phyloP scores from a whole-genome alignment of 1,140 invertebrate species.

The Mizuhopecten yessoensis region DNA sequence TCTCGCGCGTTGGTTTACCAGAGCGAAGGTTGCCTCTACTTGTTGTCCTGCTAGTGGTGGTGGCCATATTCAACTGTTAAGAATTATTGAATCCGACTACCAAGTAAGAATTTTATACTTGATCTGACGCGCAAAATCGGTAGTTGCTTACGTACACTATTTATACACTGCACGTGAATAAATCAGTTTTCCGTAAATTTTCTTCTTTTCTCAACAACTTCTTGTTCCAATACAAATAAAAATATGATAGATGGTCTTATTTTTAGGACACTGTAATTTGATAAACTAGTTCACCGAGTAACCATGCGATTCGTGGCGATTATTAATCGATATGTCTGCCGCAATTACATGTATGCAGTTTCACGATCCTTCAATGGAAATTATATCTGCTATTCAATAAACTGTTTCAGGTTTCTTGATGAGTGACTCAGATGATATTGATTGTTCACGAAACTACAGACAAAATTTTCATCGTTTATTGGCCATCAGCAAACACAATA shows the following conservation, averaged over 20 bases:
- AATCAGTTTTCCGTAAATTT: background rate
- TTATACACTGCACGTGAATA: background rate
- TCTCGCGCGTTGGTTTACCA: background rate
- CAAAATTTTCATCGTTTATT: background rate
- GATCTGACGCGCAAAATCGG: no score
- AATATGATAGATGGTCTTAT: background rate
- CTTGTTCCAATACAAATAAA: background rate
- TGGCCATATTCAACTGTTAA: background rate
- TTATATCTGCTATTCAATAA: slow-evolving; percentile 19
- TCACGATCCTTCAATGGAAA: background rate
- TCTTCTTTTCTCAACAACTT: background rate
- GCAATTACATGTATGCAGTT: background rate
- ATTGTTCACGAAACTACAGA: slow-evolving; percentile 32
- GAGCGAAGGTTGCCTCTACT: background rate
- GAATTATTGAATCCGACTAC: background rate
- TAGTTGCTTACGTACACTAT: background rate
- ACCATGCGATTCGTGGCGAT: background rate
- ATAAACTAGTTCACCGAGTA: background rate
- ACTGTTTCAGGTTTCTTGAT: background rate
- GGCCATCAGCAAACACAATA: background rate
- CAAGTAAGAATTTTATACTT: no score
- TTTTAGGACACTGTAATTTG: background rate
- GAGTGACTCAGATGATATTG: slow-evolving; percentile 11
- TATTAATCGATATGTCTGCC: background rate
- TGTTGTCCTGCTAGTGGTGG: background rate